Percentiles rank a stretch among this genome's conserved stretches.
Evolutionary conservation across 2,797 vertebrate species (phyloP).

Genomic region (Helicolenus hilgendorfi): DNA sequence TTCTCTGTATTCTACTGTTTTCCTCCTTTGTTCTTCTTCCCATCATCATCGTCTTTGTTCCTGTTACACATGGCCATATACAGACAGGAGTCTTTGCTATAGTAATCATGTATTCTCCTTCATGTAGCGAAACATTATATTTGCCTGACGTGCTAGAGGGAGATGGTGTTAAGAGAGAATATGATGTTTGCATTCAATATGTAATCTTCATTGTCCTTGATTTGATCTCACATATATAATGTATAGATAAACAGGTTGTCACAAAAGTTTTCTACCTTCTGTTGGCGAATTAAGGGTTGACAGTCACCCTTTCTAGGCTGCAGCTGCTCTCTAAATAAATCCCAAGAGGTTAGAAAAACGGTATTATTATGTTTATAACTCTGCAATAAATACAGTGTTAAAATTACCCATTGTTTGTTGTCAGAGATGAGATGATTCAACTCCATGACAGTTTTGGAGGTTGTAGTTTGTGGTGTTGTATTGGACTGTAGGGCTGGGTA

Average conservation of each 20-base stretch:
- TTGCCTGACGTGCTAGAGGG: not conserved
- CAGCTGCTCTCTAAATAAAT: too few species aligned
- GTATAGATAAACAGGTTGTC: constrained; percentile 21
- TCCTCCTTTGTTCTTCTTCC: not conserved
- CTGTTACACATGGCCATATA: not conserved
- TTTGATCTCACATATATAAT: constrained; percentile 40
- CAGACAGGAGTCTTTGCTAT: constrained; percentile 18
- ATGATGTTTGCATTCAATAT: constrained; percentile 20
- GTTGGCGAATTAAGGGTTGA: constrained; percentile 11
- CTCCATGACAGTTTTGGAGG: too few species aligned
- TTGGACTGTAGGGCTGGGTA: too few species aligned
- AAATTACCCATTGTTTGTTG: too few species aligned
- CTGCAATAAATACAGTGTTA: too few species aligned
- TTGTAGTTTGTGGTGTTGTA: too few species aligned
- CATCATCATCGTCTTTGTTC: not conserved
- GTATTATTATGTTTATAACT: too few species aligned
- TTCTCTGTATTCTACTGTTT: not conserved
- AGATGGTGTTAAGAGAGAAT: not conserved
- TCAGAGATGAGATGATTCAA: too few species aligned
- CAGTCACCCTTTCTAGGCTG: not conserved
- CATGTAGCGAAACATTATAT: not conserved
- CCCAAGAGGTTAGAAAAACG: too few species aligned
- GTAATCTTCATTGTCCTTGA: constrained; percentile 38
- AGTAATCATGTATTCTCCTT: constrained; percentile 31
- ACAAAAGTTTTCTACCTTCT: constrained; percentile 28